Evolutionary conservation across 2,888 invertebrate genomes (phyloP).

Genomic region (Podotricha telesiphe): DNA sequence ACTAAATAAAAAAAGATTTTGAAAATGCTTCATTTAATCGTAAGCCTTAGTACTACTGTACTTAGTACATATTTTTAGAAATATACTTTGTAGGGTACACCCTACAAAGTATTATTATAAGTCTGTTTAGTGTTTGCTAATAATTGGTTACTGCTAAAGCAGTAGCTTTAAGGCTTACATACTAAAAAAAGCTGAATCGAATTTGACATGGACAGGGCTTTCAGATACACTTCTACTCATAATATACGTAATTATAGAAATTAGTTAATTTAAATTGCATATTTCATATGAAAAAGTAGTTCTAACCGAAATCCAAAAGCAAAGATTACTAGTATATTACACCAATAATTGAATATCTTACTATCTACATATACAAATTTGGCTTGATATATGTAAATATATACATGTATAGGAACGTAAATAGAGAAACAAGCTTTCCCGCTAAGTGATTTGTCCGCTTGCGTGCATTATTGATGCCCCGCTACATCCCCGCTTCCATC

Average conservation of each 20-base stretch:
- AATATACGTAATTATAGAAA: not conserved
- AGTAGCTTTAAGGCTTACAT: too few species aligned
- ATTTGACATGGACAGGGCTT: too few species aligned
- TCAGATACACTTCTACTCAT: too few species aligned
- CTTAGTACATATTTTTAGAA: too few species aligned
- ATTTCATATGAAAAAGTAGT: not conserved
- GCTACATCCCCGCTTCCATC: conserved; percentile 41
- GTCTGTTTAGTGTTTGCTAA: too few species aligned
- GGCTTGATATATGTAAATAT: conserved; percentile 14
- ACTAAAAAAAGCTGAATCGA: too few species aligned
- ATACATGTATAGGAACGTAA: conserved; percentile 24
- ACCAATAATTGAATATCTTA: not conserved
- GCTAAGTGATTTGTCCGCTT: conserved; percentile 75
- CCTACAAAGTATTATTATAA: too few species aligned
- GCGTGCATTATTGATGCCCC: conserved; percentile 71
- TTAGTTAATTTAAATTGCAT: not conserved
- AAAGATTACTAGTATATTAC: not conserved
- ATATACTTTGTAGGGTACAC: too few species aligned
- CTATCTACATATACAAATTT: not conserved
- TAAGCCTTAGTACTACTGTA: too few species aligned
- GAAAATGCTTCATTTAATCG: too few species aligned
- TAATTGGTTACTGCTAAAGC: too few species aligned
- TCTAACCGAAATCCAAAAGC: not conserved
- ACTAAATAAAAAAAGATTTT: too few species aligned
- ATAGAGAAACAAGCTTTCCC: conserved; percentile 45